These are phyloP conservation scores for Acanthiza pusilla DNA, from an alignment of 2,797 vertebrate genomes.

Conservation along the genomic window DNA sequence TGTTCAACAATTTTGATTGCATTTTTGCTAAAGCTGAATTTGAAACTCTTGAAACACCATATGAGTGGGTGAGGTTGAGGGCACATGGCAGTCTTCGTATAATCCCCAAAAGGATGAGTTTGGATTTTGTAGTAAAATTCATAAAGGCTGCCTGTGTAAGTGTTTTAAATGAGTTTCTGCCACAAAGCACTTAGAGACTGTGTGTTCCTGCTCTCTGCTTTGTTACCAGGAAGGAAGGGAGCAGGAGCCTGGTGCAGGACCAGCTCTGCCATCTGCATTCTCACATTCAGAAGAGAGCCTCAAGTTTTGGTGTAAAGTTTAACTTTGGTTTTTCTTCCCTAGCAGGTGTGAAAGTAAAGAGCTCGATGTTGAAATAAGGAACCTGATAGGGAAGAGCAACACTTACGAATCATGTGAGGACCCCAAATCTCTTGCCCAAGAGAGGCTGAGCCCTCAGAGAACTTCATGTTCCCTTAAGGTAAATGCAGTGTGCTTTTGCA, in stretches of 20 bases:
- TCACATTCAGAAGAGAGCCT: not conserved
- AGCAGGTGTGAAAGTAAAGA: constrained; percentile 74
- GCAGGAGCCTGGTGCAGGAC: not conserved
- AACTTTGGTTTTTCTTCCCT: not conserved
- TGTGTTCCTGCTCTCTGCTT: not conserved
- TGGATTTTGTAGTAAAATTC: not conserved
- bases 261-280: not conserved
- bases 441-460: not conserved
- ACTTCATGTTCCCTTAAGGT: constrained; percentile 41
- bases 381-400: constrained; percentile 59
- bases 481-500: constrained; percentile 33
- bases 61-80: not conserved
- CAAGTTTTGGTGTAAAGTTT: not conserved
- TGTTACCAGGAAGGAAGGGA: not conserved
- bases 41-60: not conserved
- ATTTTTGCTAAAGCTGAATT: not conserved
- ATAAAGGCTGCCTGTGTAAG: not conserved
- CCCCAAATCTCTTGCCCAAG: not conserved
- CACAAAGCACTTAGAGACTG: not conserved
- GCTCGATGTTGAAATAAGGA: constrained; percentile 65
- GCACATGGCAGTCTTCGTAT: not conserved
- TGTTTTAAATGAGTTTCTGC: not conserved
- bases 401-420: not conserved
- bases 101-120: not conserved
- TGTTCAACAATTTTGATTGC: not conserved